These are phyloP conservation scores for Nymphalis polychloros DNA, from an alignment of 2,888 invertebrate species.

Conservation along the genomic window DNA sequence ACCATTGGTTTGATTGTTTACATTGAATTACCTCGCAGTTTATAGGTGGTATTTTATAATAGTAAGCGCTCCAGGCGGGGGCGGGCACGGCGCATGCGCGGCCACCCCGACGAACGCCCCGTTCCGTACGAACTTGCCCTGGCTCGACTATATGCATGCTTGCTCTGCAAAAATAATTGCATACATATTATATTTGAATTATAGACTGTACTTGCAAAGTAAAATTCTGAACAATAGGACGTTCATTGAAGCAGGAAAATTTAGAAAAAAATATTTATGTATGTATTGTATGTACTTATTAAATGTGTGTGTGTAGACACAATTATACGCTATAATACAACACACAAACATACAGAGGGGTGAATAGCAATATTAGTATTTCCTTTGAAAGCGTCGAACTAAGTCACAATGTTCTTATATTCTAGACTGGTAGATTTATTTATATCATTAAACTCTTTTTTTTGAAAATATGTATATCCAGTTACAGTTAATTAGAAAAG, in stretches of 20 bases:
- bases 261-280: background rate
- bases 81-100: constrained; percentile 69
- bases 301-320: too few relatives aligned
- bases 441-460: too few relatives aligned
- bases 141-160: constrained; percentile 25
- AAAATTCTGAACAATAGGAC: constrained; percentile 3
- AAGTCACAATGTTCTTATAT: too few relatives aligned
- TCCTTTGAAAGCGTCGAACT: too few relatives aligned
- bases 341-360: too few relatives aligned
- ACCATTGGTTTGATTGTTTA: constrained; percentile 69
- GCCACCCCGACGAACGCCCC: constrained; percentile 76
- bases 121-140: constrained; percentile 50
- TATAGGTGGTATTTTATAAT: constrained; percentile 59
- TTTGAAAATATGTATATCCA: too few relatives aligned
- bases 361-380: too few relatives aligned
- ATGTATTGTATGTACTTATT: too few relatives aligned
- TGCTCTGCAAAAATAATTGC: constrained; percentile 36
- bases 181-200: constrained; percentile 34
- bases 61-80: constrained; percentile 62
- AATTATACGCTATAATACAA: too few relatives aligned
- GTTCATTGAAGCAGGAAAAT: background rate
- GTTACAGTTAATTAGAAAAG: too few relatives aligned
- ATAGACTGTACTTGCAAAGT: constrained; percentile 15
- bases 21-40: constrained; percentile 69
- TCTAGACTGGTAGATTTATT: too few relatives aligned